These are phyloP conservation scores for Buphagus erythrorhynchus DNA, from an alignment of 2,797 vertebrate genomes.

Conservation along the genomic window DNA sequence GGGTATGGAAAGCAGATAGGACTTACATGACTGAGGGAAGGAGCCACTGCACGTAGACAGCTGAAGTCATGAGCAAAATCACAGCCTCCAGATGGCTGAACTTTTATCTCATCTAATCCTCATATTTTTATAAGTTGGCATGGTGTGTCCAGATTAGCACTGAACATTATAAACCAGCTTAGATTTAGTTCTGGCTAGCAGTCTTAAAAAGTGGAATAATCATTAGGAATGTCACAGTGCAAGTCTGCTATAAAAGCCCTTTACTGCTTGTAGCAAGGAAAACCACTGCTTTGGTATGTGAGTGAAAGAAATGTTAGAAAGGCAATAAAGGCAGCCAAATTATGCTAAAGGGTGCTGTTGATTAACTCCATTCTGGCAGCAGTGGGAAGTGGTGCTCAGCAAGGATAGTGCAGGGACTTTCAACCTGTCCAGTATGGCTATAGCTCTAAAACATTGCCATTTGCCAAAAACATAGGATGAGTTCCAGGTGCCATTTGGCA, in stretches of 20 bases:
- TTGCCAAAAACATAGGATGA: not conserved
- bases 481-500: not conserved
- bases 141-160: conserved; percentile 4
- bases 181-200: conserved; percentile 5
- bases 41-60: conserved; percentile 2
- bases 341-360: not conserved
- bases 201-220: conserved; percentile 28
- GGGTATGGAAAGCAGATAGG: not conserved
- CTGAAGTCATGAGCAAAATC: conserved; percentile 53
- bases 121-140: conserved; percentile 48
- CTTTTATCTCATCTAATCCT: conserved; percentile 61
- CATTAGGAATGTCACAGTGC: not conserved
- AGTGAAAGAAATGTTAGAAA: not conserved
- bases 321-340: not conserved
- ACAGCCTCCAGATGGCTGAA: conserved; percentile 46
- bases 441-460: not conserved
- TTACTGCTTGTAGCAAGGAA: not conserved
- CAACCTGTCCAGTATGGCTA: not conserved
- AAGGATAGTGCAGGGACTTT: not conserved
- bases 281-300: not conserved
- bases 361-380: not conserved
- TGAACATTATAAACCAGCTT: conserved; percentile 42
- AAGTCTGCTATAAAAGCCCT: not conserved
- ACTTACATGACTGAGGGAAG: not conserved
- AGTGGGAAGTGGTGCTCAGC: not conserved